These are phyloP conservation scores for Oikopleura albicans DNA, from an alignment of 23 tunicate species.

Conservation along the genomic window DNA sequence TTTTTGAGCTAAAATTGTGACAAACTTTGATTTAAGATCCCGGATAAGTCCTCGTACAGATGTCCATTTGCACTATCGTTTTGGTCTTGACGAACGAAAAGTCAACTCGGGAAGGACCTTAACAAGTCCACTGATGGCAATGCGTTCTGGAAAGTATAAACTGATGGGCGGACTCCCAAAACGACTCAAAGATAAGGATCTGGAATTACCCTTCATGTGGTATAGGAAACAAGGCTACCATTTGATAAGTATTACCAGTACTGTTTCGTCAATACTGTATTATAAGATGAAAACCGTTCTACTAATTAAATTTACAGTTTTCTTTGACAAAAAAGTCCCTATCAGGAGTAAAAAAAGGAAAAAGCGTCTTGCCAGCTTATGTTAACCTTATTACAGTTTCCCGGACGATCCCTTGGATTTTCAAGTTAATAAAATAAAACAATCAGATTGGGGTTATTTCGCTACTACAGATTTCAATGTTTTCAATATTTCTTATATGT, in stretches of 20 bases:
- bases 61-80: background rate
- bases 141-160: background rate
- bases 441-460: background rate
- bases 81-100: background rate
- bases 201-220: constrained; percentile 1
- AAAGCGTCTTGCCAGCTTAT: no score
- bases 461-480: background rate
- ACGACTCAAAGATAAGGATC: background rate
- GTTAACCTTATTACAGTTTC: no score
- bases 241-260: no score
- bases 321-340: no score
- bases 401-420: background rate
- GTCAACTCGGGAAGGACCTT: background rate
- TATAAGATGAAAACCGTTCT: no score
- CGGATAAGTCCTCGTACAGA: background rate
- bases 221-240: no score
- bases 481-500: no score
- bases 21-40: no score
- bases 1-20: no score
- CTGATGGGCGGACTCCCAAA: background rate
- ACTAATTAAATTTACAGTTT: no score
- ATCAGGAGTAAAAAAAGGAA: no score
- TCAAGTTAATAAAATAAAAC: background rate
- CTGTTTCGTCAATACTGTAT: no score
- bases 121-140: background rate